These are phyloP conservation scores for Upupa epops DNA, from an alignment of 2,113 vertebrate species.

Conservation along the genomic window DNA sequence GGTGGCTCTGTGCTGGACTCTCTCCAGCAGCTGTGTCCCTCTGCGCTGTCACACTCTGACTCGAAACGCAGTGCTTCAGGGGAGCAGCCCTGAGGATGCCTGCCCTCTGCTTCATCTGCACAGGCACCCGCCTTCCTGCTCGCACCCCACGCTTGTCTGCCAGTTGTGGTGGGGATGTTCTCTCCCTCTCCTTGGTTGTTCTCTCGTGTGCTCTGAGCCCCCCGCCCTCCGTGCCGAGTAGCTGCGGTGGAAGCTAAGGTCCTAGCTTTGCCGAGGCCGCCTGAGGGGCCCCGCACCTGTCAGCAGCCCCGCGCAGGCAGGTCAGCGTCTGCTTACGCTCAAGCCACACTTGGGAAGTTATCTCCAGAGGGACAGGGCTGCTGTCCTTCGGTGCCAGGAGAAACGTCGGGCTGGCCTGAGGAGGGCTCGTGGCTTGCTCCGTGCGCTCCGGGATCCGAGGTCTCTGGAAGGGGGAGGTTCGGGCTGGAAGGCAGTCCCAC, in stretches of 20 bases:
- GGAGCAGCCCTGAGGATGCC: no score
- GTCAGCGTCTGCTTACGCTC: slow-evolving; percentile 42
- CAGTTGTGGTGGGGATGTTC: not conserved
- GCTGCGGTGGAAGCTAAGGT: not conserved
- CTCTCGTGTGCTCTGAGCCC: not conserved
- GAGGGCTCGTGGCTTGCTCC: not conserved
- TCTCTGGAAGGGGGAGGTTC: not conserved
- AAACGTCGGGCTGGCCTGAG: not conserved
- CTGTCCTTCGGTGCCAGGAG: not conserved
- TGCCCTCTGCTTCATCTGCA: not conserved
- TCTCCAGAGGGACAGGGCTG: slow-evolving; percentile 24
- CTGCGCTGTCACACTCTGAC: no score
- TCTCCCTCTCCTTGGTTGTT: not conserved
- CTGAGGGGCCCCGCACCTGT: slow-evolving; percentile 39
- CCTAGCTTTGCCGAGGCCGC: not conserved
- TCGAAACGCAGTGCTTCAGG: no score
- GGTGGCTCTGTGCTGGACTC: no score
- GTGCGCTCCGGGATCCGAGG: not conserved
- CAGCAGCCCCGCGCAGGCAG: not conserved
- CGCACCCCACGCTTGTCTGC: not conserved
- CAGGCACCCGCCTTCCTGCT: not conserved
- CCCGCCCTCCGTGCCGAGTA: no score
- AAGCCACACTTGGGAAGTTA: slow-evolving; percentile 47
- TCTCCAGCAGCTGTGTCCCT: no score
- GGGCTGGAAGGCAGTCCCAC: not conserved